Evolutionary conservation across 2,888 invertebrate species (phyloP).

Genomic region (Biston betularia): DNA sequence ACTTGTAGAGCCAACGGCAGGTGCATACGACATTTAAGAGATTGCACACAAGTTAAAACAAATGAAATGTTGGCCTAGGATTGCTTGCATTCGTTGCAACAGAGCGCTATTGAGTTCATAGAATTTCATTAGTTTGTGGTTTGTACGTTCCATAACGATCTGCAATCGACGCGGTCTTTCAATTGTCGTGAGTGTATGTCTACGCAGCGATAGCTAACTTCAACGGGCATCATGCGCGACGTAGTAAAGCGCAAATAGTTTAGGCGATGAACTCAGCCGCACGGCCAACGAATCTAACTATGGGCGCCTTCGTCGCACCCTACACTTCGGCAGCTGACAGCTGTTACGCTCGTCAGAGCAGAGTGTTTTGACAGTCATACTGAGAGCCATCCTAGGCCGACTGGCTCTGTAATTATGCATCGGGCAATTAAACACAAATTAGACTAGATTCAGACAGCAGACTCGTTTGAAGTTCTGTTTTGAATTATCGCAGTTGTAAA

Average conservation of each 20-base stretch:
- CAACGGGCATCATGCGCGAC: conserved; percentile 57
- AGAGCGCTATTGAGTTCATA: conserved; percentile 50
- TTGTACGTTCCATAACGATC: conserved; percentile 59
- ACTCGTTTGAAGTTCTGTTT: conserved; percentile 20
- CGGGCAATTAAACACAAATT: conserved; percentile 15
- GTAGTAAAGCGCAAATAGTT: conserved; percentile 58
- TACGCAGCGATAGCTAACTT: conserved; percentile 54
- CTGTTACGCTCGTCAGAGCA: conserved; percentile 29
- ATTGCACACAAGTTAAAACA: conserved; percentile 43
- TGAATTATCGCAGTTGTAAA: too few relatives aligned
- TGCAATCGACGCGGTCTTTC: conserved; percentile 68
- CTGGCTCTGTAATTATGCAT: conserved; percentile 60
- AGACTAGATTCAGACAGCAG: conserved; percentile 13
- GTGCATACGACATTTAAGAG: conserved; percentile 28
- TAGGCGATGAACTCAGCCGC: conserved; percentile 73
- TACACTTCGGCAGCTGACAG: conserved; percentile 40
- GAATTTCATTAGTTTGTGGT: conserved; percentile 61
- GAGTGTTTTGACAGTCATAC: conserved; percentile 55
- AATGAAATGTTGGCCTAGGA: conserved; percentile 34
- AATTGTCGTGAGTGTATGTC: conserved; percentile 66
- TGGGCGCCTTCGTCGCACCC: conserved; percentile 13
- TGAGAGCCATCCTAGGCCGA: conserved; percentile 44
- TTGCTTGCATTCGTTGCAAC: conserved; percentile 43
- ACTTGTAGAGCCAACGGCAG: conserved; percentile 27
- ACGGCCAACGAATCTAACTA: conserved; percentile 53